Evolutionary conservation across 2,888 invertebrate species (phyloP).

Genomic region (Apamea anceps): DNA sequence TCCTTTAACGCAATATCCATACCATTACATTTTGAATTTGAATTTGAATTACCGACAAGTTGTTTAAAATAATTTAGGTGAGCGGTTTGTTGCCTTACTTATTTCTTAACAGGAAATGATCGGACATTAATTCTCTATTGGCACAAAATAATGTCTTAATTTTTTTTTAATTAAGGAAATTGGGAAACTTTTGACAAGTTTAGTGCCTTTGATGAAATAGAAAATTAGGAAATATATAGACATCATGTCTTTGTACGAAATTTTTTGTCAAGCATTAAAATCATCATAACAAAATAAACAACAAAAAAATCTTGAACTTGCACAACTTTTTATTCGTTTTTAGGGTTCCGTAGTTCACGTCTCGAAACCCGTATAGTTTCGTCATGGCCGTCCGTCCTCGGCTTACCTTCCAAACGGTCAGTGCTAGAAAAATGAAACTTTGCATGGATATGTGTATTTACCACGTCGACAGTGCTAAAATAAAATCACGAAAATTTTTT

Average conservation of each 20-base stretch:
- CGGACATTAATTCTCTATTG: not conserved
- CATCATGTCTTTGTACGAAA: not conserved
- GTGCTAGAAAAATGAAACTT: too few relatives aligned
- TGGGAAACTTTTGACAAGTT: not conserved
- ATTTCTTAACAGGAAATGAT: slow-evolving; percentile 35
- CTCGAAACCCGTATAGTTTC: too few relatives aligned
- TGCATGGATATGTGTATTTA: too few relatives aligned
- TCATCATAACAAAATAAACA: not conserved
- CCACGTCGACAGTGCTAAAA: too few relatives aligned
- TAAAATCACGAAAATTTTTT: too few relatives aligned
- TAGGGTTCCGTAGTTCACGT: too few relatives aligned
- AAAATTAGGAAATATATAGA: not conserved
- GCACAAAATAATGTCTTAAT: not conserved
- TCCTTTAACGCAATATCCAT: slow-evolving; percentile 53
- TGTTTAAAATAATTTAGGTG: slow-evolving; percentile 24
- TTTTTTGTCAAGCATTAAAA: not conserved
- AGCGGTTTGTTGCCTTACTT: slow-evolving; percentile 16
- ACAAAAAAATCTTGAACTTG: not conserved
- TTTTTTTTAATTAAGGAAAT: not conserved
- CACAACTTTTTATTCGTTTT: not conserved
- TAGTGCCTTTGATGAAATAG: not conserved
- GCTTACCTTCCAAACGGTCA: too few relatives aligned
- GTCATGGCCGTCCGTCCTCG: too few relatives aligned
- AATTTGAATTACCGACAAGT: slow-evolving; percentile 48
- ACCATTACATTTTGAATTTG: too few relatives aligned